A percentile compares a stretch with the other conserved stretches of the same genome.
phyloP scores from a whole-genome alignment of 2,113 vertebrate species.

The Catharus bicknelli region DNA sequence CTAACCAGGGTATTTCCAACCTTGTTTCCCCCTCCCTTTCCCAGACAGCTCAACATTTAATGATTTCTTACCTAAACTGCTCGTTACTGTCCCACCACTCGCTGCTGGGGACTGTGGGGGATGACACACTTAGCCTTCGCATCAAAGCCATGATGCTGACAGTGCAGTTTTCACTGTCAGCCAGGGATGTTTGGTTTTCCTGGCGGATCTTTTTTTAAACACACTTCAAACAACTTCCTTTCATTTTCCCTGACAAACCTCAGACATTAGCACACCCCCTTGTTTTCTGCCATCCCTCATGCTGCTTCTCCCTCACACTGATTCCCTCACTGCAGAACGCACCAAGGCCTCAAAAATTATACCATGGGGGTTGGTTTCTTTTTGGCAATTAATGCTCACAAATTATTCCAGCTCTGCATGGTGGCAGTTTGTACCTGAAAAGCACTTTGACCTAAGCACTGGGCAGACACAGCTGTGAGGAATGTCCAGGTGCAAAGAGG shows the following conservation, averaged over 20 bases:
- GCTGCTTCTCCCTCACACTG: not conserved
- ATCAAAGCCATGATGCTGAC: conserved; percentile 53
- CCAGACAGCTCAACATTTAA: not conserved
- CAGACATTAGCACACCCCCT: not conserved
- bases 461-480: not conserved
- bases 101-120: not conserved
- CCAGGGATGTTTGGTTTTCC: not conserved
- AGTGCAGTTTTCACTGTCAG: conserved; percentile 42
- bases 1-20: not conserved
- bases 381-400: not conserved
- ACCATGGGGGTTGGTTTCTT: not conserved
- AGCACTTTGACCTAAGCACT: not conserved
- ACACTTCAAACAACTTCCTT: conserved; percentile 10
- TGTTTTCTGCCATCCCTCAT: not conserved
- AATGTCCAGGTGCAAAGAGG: not conserved
- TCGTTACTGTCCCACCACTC: not conserved
- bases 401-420: not conserved
- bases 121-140: not conserved
- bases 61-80: not conserved
- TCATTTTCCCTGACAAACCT: not conserved
- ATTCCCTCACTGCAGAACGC: not conserved
- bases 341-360: not conserved
- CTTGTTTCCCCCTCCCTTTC: not conserved
- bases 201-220: not conserved
- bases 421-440: not conserved